These are phyloP conservation scores for Drosophila hamatofila DNA, from an alignment of 2,888 invertebrate species.

Conservation along the genomic window DNA sequence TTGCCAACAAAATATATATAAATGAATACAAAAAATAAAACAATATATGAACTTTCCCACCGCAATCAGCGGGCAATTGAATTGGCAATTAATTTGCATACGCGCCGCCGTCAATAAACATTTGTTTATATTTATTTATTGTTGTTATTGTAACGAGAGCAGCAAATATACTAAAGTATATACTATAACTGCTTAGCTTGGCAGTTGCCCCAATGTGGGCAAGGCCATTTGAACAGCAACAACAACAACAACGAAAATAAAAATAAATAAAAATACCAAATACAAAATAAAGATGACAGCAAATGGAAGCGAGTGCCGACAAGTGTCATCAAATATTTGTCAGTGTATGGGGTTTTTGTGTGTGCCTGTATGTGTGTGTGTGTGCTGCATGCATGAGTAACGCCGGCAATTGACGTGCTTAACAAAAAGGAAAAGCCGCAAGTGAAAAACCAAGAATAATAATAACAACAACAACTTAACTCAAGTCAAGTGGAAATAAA, in stretches of 20 bases:
- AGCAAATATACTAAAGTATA: conserved; percentile 30
- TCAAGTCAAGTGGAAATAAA: conserved; percentile 80
- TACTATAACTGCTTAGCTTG: conserved; percentile 1
- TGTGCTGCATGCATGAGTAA: conserved; percentile 76
- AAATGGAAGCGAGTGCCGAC: conserved; percentile 71
- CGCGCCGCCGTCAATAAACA: conserved; percentile 64
- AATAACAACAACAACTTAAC: conserved; percentile 60
- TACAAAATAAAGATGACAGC: conserved; percentile 54
- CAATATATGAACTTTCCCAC: conserved; percentile 64
- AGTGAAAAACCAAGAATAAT: conserved; percentile 68
- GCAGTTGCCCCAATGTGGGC: conserved; percentile 29
- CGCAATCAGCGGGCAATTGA: conserved; percentile 74
- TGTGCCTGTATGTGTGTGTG: conserved; percentile 40
- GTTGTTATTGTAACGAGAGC: conserved; percentile 45
- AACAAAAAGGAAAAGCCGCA: conserved; percentile 75
- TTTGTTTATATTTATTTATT: conserved; percentile 71
- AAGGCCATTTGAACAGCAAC: conserved; percentile 36
- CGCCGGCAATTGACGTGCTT: conserved; percentile 73
- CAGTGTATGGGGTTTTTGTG: conserved; percentile 49
- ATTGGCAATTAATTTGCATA: conserved; percentile 76
- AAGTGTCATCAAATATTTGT: conserved; percentile 80
- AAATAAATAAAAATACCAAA: conserved; percentile 1
- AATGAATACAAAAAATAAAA: conserved; percentile 11
- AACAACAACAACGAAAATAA: not conserved
- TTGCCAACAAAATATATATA: conserved; percentile 40